phyloP scores from a whole-genome alignment of 92 coral and sea anemone species.

The Parazoanthus darwini region DNA sequence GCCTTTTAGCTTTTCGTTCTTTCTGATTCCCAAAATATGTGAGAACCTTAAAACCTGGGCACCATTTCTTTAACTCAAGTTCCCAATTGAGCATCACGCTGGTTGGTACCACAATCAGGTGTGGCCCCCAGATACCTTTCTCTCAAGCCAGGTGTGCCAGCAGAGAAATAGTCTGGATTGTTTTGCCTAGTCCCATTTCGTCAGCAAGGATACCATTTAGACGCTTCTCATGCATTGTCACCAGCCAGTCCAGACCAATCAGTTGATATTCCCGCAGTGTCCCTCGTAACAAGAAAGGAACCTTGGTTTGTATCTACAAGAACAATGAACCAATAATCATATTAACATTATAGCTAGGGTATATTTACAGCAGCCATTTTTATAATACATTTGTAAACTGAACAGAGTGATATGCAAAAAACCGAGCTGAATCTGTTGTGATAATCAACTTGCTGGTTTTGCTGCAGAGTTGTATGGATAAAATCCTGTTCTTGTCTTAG shows the following conservation, averaged over 20 bases:
- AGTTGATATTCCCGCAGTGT: constrained; percentile 91
- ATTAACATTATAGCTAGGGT: neutral
- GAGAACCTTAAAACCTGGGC: constrained; percentile 93
- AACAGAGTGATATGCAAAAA: too few species aligned
- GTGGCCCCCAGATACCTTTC: constrained; percentile 93
- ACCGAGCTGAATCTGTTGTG: too few species aligned
- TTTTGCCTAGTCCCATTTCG: constrained; percentile 98
- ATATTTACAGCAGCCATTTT: too few species aligned
- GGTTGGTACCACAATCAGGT: constrained; percentile 92
- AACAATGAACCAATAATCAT: neutral
- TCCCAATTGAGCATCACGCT: constrained; percentile 99
- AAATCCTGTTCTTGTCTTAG: too few species aligned
- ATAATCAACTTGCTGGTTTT: too few species aligned
- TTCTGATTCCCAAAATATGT: constrained; percentile 96
- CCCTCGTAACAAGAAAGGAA: constrained; percentile 90
- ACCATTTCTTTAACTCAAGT: constrained; percentile 95
- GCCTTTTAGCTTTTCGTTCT: constrained; percentile 92
- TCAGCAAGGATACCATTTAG: constrained; percentile 97
- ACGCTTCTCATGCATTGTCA: constrained; percentile 93
- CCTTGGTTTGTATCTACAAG: constrained; percentile 85
- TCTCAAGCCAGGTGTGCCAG: constrained; percentile 97
- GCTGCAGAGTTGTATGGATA: too few species aligned
- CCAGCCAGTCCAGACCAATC: constrained; percentile 96
- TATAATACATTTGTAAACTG: too few species aligned
- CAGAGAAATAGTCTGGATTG: constrained; percentile 93